phyloP scores from a whole-genome alignment of 2,797 vertebrate genomes.

The Poecilia wingei region DNA sequence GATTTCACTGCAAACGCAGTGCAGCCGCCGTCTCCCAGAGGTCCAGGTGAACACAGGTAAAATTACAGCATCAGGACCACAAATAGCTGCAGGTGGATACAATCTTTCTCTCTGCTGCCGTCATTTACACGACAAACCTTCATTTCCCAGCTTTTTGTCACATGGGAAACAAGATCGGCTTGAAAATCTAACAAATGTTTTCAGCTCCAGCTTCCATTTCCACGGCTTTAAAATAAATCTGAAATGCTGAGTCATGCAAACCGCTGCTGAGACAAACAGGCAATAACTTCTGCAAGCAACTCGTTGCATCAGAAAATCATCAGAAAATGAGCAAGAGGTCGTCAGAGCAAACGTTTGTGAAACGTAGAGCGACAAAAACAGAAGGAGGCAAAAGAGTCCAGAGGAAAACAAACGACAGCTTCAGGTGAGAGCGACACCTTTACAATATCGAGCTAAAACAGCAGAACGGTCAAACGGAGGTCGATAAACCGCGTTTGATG shows the following conservation, averaged over 20 bases:
- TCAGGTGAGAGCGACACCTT: slow-evolving; percentile 50
- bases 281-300: slow-evolving; percentile 16
- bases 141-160: slow-evolving; percentile 27
- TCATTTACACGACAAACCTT: slow-evolving; percentile 15
- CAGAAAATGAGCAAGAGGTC: slow-evolving; percentile 16
- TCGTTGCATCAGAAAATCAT: slow-evolving; percentile 12
- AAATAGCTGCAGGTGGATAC: slow-evolving; percentile 38
- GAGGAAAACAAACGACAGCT: slow-evolving; percentile 30
- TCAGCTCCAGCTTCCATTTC: slow-evolving; percentile 4
- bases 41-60: slow-evolving; percentile 11
- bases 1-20: slow-evolving; percentile 21
- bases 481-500: slow-evolving; percentile 81
- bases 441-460: slow-evolving; percentile 73
- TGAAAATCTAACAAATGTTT: slow-evolving; percentile 13
- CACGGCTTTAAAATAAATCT: slow-evolving; percentile 29
- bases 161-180: slow-evolving; percentile 12
- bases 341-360: not conserved
- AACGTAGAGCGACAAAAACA: slow-evolving; percentile 35
- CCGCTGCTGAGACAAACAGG: slow-evolving; percentile 30
- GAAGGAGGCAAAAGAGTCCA: slow-evolving; percentile 70
- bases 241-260: slow-evolving; percentile 47
- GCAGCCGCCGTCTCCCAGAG: slow-evolving; percentile 7
- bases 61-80: slow-evolving; percentile 31
- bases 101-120: slow-evolving; percentile 19
- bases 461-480: slow-evolving; percentile 79